Evolutionary conservation across 2,113 vertebrate genomes (phyloP), one percentile per base, ranked within the genome.

Genomic region (Piliocolobus tephrosceles): DNA sequence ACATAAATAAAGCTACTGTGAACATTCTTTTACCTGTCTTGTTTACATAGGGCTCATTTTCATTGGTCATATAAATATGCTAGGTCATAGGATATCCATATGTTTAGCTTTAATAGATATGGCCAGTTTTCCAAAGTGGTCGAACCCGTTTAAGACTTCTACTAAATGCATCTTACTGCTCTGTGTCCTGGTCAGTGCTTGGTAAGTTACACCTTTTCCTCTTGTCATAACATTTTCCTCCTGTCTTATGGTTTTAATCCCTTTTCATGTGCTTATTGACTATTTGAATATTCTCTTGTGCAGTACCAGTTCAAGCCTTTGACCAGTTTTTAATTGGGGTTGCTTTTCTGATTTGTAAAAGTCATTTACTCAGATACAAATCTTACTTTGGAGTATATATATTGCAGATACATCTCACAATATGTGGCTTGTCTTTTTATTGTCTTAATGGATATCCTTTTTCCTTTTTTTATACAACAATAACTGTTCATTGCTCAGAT

Each of bases 341-440:
- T 96, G n/a, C n/a, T 85, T 88, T 90, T 76, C 81, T 96, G 47
- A 47, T 82, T 93, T 16, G 32, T 76, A 93, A 66, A 8, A 27
- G 23, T 92, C 68, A 68, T n/a, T 75, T 85, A 58, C 40, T 47
- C 81, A 32, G 27, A 32, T 66, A 52, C 8, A 52, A 13, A 43
- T 89, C 27, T 27, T 43, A 25, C 55, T 80, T 82, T 76, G 43
- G 17, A 64, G 30, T 73, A 13, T 68, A 35, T 75, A 5, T 58
- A 68, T 73, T 52, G 3, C 22, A 91, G 64, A 13, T 96, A 35
- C 5, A 22, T 57, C 32, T 97, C 57, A 40, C 4, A 85, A 18
- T 50, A 72, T 85, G 16, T 89, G 78, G 25, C 40, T 85, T 91
- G 45, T 38, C 43, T 66, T 88, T 88, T n/a, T 84, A 43, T 20